Percentiles rank a stretch among this genome's conserved stretches.
phyloP scores from a whole-genome alignment of 2,113 vertebrate genomes.

The Hyperopisus bebe region DNA sequence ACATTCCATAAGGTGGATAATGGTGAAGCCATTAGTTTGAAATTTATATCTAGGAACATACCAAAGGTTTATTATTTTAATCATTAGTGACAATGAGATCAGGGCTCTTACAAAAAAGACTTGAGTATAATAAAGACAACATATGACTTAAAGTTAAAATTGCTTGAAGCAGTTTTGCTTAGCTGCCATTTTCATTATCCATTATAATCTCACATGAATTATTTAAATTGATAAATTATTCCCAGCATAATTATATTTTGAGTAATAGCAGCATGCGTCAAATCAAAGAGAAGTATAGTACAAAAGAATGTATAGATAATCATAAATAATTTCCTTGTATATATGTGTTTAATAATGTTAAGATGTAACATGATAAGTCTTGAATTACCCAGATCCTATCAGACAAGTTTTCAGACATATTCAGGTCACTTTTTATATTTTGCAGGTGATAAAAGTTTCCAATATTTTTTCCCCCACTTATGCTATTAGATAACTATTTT shows the following conservation, averaged over 20 bases:
- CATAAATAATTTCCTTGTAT: background rate
- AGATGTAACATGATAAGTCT: background rate
- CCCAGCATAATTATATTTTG: background rate
- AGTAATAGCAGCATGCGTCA: background rate
- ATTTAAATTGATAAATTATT: constrained; percentile 10
- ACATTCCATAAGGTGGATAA: background rate
- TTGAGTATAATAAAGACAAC: background rate
- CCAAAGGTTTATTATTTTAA: background rate
- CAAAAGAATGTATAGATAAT: background rate
- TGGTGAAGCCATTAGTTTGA: background rate
- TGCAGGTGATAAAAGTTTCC: background rate
- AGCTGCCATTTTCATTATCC: background rate
- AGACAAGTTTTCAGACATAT: background rate
- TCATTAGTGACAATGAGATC: background rate
- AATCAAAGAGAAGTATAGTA: background rate
- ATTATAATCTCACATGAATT: background rate
- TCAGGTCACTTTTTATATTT: background rate
- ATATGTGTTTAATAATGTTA: background rate
- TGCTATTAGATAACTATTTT: background rate
- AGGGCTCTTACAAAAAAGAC: background rate
- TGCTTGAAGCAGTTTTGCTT: background rate
- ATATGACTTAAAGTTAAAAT: background rate
- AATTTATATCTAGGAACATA: background rate
- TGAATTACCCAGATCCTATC: background rate
- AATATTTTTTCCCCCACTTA: background rate